Base-by-base conservation (phyloP, 2,797 vertebrate genomes). In the Acipenser oxyrinchus region DNA sequence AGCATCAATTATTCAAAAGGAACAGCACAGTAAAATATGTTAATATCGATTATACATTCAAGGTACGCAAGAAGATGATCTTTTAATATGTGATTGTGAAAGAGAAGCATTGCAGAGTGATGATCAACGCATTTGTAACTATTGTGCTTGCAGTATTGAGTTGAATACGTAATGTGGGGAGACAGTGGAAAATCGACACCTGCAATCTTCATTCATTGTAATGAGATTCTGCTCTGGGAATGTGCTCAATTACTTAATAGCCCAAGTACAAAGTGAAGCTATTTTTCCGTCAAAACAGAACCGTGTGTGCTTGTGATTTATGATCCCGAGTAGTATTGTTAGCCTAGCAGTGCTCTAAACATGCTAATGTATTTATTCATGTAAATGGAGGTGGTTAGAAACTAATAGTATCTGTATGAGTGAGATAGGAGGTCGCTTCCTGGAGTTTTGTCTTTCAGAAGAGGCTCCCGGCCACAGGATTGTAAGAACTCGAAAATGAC, bases 1-100 rank as follows among this genome's bases (percentile, higher is more conserved):
- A 74, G 23, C 77, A 79, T 83, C 74, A 79, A 79, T 83, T 82
- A 83, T 82, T 81, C 72, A 79, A 76, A 71, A 69, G 73, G 71
- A 78, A 77, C 69, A 69, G 66, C 75, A 62, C 68, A 70, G 71
- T 66, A 72, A 77, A 83, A 79, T 78, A 80, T 69, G 74, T 76
- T 80, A 62, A 63, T 72, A 68, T 68, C 75, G 76, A 83, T 85
- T 76, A 83, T 82, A 72, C 64, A 71, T 71, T 76, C 71, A 75
- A 62, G 74, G 66, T 70, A 75, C 69, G 73, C 67, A 71, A 75
- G 73, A 81, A 71, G 73, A 83, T 79, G 68, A 74, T 75, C 77
- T 82, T 84, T 82, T 77, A 68, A 75, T 74, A 71, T 68, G 62
- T 63, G n/a, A 51, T 57, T 68, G 51, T 64, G 66, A 68, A 68